Conservation (phyloP, 2,113 vertebrate genomes). For the Mustela lutreola region DNA sequence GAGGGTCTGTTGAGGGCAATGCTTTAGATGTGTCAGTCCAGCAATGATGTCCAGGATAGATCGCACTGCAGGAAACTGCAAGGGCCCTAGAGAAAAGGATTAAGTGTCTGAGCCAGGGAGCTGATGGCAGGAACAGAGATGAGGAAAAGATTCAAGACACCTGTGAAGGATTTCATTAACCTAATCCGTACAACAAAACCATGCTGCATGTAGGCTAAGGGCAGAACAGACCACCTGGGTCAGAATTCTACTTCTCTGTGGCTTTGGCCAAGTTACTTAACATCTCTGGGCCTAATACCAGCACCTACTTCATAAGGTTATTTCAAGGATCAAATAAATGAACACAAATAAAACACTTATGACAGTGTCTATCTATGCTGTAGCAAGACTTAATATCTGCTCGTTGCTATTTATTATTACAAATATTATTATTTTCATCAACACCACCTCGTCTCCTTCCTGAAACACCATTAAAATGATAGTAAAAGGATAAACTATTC, state of each 20-base stretch:
- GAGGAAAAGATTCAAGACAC: not conserved
- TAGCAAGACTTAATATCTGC: not conserved
- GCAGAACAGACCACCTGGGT: not conserved
- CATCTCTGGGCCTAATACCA: not conserved
- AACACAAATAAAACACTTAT: not conserved
- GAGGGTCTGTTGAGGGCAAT: not conserved
- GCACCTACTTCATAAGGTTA: not conserved
- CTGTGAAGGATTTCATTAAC: not conserved
- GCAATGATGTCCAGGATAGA: not conserved
- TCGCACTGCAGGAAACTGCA: not conserved
- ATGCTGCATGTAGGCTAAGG: not conserved
- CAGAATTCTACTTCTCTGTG: not conserved
- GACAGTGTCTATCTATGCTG: not conserved
- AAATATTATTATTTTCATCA: not conserved
- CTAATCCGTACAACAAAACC: not conserved
- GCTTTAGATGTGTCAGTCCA: not conserved
- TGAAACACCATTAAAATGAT: not conserved
- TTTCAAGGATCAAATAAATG: not conserved
- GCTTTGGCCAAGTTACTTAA: not conserved
- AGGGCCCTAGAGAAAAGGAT: not conserved
- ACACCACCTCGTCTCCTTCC: not conserved
- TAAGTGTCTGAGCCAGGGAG: not conserved
- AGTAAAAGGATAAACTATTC: not conserved
- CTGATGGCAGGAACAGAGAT: not conserved
- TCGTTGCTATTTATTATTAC: not conserved